Percentiles rank a stretch among this genome's conserved stretches.
phyloP scores from a whole-genome alignment of 35 echinoderm and acorn worm genomes.

The Ophiothrix spiculata region DNA sequence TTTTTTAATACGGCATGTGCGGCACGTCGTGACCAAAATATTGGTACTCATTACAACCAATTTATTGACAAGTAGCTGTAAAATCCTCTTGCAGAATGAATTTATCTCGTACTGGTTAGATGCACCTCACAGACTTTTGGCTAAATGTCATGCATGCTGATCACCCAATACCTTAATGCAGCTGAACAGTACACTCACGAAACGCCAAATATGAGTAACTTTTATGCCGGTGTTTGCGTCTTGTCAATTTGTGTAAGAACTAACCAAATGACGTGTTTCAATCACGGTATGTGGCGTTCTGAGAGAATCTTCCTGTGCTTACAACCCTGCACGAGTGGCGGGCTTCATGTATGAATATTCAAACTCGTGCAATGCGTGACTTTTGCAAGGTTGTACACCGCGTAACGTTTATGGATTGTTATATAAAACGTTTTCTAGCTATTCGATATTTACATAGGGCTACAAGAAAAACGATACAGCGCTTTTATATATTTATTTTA shows the following conservation, averaged over 20 bases:
- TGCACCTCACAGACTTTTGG: too few species aligned
- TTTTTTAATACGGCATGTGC: too few species aligned
- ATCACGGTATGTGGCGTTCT: not conserved
- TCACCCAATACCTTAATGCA: not conserved
- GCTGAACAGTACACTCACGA: not conserved
- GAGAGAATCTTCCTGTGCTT: not conserved
- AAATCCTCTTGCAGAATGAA: too few species aligned
- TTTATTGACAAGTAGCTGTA: too few species aligned
- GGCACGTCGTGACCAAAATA: too few species aligned
- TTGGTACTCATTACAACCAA: too few species aligned
- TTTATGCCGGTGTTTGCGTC: not conserved
- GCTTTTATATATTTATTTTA: too few species aligned
- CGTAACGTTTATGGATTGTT: too few species aligned
- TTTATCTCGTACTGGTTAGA: too few species aligned
- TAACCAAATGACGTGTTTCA: slow-evolving; percentile 12
- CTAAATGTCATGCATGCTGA: not conserved
- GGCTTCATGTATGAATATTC: slow-evolving; percentile 9
- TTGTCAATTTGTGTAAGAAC: not conserved
- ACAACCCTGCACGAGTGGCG: not conserved
- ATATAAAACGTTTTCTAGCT: too few species aligned
- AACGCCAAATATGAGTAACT: not conserved
- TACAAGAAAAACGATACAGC: too few species aligned
- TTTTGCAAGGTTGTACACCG: not conserved
- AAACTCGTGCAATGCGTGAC: not conserved
- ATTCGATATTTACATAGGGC: too few species aligned